A percentile compares a stretch with the other conserved stretches of the same genome.
Evolutionary conservation across 2,113 vertebrate genomes (phyloP).

Genomic region (Oreochromis spilurus): DNA sequence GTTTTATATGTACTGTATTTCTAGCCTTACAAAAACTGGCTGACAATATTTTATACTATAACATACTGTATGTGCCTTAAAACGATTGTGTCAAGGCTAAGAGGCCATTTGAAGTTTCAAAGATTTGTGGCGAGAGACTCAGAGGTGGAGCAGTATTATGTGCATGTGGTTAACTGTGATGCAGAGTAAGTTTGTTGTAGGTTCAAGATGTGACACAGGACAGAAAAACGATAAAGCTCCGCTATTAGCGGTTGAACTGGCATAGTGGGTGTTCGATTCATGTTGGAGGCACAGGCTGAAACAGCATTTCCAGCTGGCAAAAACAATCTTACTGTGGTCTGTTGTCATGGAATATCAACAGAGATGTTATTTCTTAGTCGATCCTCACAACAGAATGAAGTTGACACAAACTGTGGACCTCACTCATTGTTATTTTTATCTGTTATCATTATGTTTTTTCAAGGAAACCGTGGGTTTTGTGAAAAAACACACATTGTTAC

Average conservation of each 20-base stretch:
- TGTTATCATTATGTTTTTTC: constrained; percentile 41
- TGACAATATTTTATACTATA: constrained; percentile 48
- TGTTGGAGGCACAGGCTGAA: constrained; percentile 34
- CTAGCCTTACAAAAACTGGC: constrained; percentile 40
- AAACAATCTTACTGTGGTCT: constrained; percentile 56
- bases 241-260: constrained; percentile 49
- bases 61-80: constrained; percentile 51
- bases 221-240: constrained; percentile 5
- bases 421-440: constrained; percentile 30
- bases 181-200: constrained; percentile 28
- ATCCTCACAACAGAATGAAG: constrained; percentile 70
- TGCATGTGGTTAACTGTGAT: constrained; percentile 32
- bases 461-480: not conserved
- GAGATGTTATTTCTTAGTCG: constrained; percentile 52
- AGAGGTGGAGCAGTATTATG: constrained; percentile 3
- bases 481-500: constrained; percentile 18
- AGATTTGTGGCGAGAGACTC: not conserved
- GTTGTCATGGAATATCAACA: constrained; percentile 68
- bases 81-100: not conserved
- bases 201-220: constrained; percentile 53
- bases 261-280: constrained; percentile 40
- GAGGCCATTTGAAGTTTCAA: constrained; percentile 1
- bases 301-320: constrained; percentile 58
- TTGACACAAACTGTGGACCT: constrained; percentile 58
- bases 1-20: constrained; percentile 58